Base-by-base conservation (phyloP, 1,140 invertebrate species). In the Arion vulgaris region DNA sequence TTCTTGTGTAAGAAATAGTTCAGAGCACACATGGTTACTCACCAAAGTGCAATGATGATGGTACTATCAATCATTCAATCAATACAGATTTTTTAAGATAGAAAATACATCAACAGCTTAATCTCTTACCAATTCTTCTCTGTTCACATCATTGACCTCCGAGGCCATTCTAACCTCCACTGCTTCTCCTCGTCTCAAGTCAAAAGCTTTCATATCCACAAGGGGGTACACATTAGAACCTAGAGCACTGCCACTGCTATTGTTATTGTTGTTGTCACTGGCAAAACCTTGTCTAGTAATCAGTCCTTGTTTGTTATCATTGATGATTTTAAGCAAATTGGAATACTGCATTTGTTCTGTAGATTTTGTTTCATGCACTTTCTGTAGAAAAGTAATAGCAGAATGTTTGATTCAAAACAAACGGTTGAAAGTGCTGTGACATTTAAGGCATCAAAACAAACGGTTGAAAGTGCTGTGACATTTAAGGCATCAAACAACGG, bases 181-280 rank as follows among this genome's bases (percentile, higher is more conserved):
- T 49, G 72, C 57, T 36, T 81, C 41, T 19, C 80, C 80, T 15
- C 49, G 69, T 26, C 69, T 62, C 69, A 81, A 49, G 36, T 81
- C 80, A 49, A 81, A 53, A 39, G 69, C 80, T 36, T 81, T 81
- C 51, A 81, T 73, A 39, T 72, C 71, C 19, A 73, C 80, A 69
- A 72, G 49, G 32, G 69, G 69, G 71, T 38, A 81, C 2, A 9
- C 53, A 15, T 15, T 2, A 9, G 23, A 1, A 4, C 53, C 19
- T 5, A 2, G n/a, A 32, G 11, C 71, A 17, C 26, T 38, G 23
- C 23, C 45, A 34, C 9, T 11, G 26, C 36, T 45, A 32, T 38
- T 66, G 36, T 80, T 80, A 62, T 80, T 80, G 75, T 57, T 78
- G 32, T 41, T 68, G 38, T 68, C 53, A 41, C 76, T 79, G 53